Conservation (phyloP, 2,797 vertebrate species). For the Apodemus agrarius region DNA sequence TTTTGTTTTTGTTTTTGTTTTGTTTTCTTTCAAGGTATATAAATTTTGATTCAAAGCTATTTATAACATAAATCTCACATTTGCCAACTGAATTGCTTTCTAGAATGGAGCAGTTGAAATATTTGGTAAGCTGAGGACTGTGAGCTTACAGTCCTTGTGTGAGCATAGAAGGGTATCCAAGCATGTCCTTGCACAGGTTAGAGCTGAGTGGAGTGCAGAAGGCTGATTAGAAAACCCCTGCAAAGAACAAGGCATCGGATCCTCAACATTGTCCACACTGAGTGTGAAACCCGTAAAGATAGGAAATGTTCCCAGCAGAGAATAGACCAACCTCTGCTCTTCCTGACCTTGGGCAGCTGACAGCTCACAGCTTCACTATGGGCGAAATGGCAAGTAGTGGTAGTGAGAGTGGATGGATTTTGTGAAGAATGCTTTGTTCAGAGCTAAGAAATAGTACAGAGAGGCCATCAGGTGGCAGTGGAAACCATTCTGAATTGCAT, state of each 20-base stretch:
- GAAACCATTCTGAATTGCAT: not conserved
- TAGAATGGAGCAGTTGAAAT: not conserved
- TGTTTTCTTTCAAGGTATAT: not conserved
- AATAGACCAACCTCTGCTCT: not conserved
- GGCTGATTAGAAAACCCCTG: not conserved
- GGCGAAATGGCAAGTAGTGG: not conserved
- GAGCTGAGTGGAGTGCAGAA: not conserved
- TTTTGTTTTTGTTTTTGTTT: not conserved
- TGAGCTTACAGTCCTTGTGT: not conserved
- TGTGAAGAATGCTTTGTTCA: not conserved
- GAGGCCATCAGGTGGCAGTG: not conserved
- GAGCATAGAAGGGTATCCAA: too few relatives aligned
- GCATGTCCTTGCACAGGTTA: not conserved
- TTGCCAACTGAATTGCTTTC: constrained; percentile 43
- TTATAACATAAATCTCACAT: not conserved
- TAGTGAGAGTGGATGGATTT: not conserved
- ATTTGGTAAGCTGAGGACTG: not conserved
- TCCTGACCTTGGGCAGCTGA: not conserved
- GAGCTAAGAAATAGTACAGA: not conserved
- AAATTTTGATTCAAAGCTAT: not conserved
- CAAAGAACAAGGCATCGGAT: not conserved
- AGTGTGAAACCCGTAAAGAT: not conserved
- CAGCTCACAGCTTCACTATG: not conserved
- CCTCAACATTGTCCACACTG: not conserved
- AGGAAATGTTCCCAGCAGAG: not conserved